These are phyloP conservation scores for Conger conger DNA, from an alignment of 2,113 vertebrate species.

Conservation along the genomic window DNA sequence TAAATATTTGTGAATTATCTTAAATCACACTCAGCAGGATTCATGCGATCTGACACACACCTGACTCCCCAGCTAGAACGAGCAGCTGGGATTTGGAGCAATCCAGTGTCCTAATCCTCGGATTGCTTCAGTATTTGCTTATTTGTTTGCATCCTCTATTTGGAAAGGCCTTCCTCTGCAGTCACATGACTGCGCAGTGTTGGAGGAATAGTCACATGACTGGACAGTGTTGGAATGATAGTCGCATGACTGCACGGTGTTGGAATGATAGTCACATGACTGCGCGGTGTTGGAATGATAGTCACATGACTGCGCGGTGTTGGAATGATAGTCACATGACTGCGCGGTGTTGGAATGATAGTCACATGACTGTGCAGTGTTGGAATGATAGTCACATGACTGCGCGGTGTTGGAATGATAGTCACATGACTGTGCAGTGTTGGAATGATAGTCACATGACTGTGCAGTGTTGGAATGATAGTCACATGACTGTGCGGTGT, in stretches of 20 bases:
- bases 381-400: constrained; percentile 22
- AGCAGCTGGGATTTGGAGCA: constrained; percentile 56
- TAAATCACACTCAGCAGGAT: too few relatives aligned
- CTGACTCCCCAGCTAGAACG: constrained; percentile 56
- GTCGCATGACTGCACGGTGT: background rate
- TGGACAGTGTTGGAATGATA: background rate
- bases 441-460: constrained; percentile 22
- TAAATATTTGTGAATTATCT: too few relatives aligned
- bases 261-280: constrained; percentile 22
- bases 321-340: constrained; percentile 22
- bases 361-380: background rate
- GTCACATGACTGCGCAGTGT: background rate
- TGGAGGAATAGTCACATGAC: constrained; percentile 22
- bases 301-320: background rate
- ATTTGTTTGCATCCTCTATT: constrained; percentile 50
- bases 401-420: background rate
- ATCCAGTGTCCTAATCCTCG: constrained; percentile 53
- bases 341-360: background rate
- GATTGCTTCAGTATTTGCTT: constrained; percentile 57
- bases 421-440: background rate
- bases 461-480: background rate
- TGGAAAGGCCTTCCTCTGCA: constrained; percentile 19
- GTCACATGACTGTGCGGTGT: background rate
- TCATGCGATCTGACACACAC: constrained; percentile 44
- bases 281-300: background rate